phyloP scores from a whole-genome alignment of 1,140 invertebrate species.

The Zaprionus kolodkinae region DNA sequence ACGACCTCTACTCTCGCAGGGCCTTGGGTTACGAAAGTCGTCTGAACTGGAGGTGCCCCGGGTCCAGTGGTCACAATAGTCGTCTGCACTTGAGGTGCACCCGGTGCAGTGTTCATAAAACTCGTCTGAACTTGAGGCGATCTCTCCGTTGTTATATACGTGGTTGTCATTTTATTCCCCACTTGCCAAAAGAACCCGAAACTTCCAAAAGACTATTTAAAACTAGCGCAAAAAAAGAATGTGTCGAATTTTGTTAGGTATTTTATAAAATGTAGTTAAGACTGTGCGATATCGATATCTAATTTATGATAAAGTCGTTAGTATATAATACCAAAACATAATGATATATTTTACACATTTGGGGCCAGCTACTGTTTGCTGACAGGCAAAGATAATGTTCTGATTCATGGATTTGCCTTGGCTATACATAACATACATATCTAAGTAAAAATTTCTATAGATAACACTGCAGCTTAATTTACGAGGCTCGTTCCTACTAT shows the following conservation, averaged over 20 bases:
- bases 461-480: conserved; percentile 5
- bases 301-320: conserved; percentile 26
- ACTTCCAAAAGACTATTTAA: not conserved
- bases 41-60: conserved; percentile 18
- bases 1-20: conserved; percentile 36
- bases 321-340: conserved; percentile 27
- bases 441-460: too few relatives aligned
- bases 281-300: conserved; percentile 14
- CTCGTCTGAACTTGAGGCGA: conserved; percentile 33
- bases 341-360: conserved; percentile 8
- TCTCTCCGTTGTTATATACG: conserved; percentile 45
- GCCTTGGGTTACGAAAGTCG: conserved; percentile 35
- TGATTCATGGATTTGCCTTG: conserved; percentile 27
- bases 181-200: conserved; percentile 18
- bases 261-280: conserved; percentile 5
- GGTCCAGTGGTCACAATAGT: conserved; percentile 34
- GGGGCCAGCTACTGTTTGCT: conserved; percentile 25
- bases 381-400: conserved; percentile 18
- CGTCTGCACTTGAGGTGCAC: conserved; percentile 16
- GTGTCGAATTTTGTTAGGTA: conserved; percentile 3
- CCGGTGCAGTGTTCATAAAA: conserved; percentile 32
- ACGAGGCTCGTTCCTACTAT: not conserved
- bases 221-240: conserved; percentile 20
- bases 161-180: conserved; percentile 43
- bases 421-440: conserved; percentile 14